Base-by-base conservation (phyloP, 2,113 vertebrate species). In the Halichoeres trimaculatus region DNA sequence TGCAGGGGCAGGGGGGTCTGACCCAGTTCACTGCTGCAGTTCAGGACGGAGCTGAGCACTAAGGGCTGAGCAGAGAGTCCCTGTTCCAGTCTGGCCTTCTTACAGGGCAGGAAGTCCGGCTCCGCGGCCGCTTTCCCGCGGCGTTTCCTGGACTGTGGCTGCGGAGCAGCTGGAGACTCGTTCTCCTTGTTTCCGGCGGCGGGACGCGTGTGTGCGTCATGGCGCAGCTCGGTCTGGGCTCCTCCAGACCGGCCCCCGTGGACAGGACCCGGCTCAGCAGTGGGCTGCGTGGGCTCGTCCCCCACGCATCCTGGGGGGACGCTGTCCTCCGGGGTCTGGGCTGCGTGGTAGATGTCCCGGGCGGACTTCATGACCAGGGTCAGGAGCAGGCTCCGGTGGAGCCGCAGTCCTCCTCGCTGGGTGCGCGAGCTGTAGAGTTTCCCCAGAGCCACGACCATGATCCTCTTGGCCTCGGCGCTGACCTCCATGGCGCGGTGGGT, bases 391-490 rank as follows among this genome's bases (percentile, higher is more conserved):
- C 86, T 89, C 51, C 86, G 81, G 80, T 92, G 89, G 22, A 92
- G 85, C 7, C 86, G 85, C 4, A 90, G 83, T 52, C 90, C 90
- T 20, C 90, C 90, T 63, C 88, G 56, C 47, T 91, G 88, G 23
- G 80, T 64, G 5, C 88, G 83, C 8, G 89, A 90, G 81, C 83
- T 80, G 83, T 92, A 89, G 53, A 92, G 85, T 76, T 92, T 92
- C 43, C 88, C 90, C 71, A 89, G 41, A 63, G 89, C 89, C 23
- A 89, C 83, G 1, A 89, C 89, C 86, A 90, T 90, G 64, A 92
- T 90, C 88, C 89, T 88, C 78, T 90, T 90, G 83, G 90, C 90
- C 88, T 90, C 79, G 0, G 70, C 56, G 74, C 81, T 89, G 85
- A 89, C 86, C 83, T 92, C 90, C 90, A 92, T 90, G 70, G 61